Evolutionary conservation across 2,113 vertebrate species (phyloP).

Genomic region (Tylochromis polylepis): DNA sequence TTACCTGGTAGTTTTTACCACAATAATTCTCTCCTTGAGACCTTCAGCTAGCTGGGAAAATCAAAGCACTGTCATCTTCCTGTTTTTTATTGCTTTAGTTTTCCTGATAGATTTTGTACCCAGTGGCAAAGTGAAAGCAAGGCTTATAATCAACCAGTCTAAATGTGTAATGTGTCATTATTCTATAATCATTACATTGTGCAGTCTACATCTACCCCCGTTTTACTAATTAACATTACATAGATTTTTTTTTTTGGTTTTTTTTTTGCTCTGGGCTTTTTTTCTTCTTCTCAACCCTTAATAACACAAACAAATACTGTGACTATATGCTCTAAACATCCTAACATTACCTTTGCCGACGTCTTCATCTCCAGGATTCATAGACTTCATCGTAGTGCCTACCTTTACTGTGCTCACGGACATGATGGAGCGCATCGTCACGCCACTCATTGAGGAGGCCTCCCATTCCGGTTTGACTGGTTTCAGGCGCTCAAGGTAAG

Average conservation of each 20-base stretch:
- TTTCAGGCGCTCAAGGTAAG: slow-evolving; percentile 87
- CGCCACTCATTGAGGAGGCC: slow-evolving; percentile 87
- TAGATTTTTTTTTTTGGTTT: background rate
- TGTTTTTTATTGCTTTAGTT: background rate
- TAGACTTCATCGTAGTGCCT: slow-evolving; percentile 97
- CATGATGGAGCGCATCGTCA: slow-evolving; percentile 95
- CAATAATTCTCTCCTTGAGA: background rate
- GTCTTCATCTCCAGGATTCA: slow-evolving; percentile 81
- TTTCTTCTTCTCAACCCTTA: background rate
- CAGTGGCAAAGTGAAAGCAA: background rate
- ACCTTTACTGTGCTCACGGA: slow-evolving; percentile 96
- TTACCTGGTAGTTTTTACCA: background rate
- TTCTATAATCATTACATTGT: background rate
- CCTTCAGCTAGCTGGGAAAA: background rate
- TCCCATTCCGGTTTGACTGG: slow-evolving; percentile 77
- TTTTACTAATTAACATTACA: background rate
- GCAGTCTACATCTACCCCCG: background rate
- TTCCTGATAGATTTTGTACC: background rate
- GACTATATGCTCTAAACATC: background rate
- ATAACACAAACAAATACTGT: background rate
- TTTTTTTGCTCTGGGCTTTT: background rate
- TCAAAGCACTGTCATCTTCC: background rate
- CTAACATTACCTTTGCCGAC: background rate
- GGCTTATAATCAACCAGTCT: background rate
- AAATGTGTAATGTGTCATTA: background rate